Conservation (phyloP, 2,113 vertebrate genomes). For the Thalassoma bifasciatum region DNA sequence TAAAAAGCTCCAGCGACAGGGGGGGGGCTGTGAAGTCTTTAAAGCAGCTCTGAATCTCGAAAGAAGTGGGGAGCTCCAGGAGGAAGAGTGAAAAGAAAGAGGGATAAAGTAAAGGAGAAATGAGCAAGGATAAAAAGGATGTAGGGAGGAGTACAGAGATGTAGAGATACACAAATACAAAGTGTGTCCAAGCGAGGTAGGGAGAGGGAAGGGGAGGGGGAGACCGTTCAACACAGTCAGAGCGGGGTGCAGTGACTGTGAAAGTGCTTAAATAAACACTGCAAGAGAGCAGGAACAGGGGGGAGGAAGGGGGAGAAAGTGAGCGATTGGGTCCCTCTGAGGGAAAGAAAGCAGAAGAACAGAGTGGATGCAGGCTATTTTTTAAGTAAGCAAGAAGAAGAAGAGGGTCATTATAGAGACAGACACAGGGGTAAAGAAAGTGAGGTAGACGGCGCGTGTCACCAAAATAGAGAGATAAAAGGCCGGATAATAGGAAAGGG, state of each 20-base stretch:
- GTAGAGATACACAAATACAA: slow-evolving; percentile 33
- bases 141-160: slow-evolving; percentile 23
- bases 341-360: slow-evolving; percentile 28
- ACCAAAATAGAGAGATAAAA: slow-evolving; percentile 44
- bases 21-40: slow-evolving; percentile 36
- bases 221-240: slow-evolving; percentile 52
- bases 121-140: background rate
- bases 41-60: slow-evolving; percentile 54
- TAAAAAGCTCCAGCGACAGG: slow-evolving; percentile 48
- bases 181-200: slow-evolving; percentile 40
- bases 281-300: slow-evolving; percentile 57
- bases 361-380: slow-evolving; percentile 26
- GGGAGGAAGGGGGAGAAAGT: slow-evolving; percentile 21
- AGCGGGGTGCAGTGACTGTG: slow-evolving; percentile 76
- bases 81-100: slow-evolving; percentile 29
- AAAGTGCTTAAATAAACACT: slow-evolving; percentile 81
- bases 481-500: slow-evolving; percentile 37
- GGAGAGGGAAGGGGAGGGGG: slow-evolving; percentile 37
- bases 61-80: slow-evolving; percentile 6
- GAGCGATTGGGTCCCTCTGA: slow-evolving; percentile 12
- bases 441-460: slow-evolving; percentile 39
- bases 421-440: slow-evolving; percentile 17
- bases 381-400: slow-evolving; percentile 11
- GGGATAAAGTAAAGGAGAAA: slow-evolving; percentile 28
- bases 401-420: slow-evolving; percentile 18